Evolutionary conservation across 2,888 invertebrate genomes (phyloP), one percentile per base, ranked within the genome.

Genomic region (Sicus ferrugineus): DNA sequence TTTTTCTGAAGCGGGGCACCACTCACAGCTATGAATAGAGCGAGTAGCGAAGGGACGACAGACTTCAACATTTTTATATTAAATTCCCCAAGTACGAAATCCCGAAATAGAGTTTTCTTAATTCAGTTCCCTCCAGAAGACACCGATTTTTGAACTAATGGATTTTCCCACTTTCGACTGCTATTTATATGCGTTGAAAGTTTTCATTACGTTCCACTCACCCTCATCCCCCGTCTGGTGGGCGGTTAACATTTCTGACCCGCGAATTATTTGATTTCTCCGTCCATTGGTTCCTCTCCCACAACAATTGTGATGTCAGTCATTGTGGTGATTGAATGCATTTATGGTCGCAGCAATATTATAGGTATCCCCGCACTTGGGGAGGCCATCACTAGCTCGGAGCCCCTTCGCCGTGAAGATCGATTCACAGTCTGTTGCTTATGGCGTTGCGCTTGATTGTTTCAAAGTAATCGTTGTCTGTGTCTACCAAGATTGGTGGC

Each of bases 1-100:
- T 72, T 58, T 59, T 72, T 75, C 1, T 72, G 73, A 11, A 2
- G 59, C 11, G 26, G 59, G 5, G 21, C 59, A 34, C 6, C 14
- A n/a, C n/a, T n/a, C n/a, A n/a, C n/a, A n/a, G n/a, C n/a, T n/a
- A n/a, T n/a, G n/a, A n/a, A n/a, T n/a, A n/a, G n/a, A n/a, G n/a
- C n/a, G n/a, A n/a, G n/a, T n/a, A n/a, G n/a, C n/a, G n/a, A n/a
- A n/a, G n/a, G n/a, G n/a, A n/a, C n/a, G n/a, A n/a, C n/a, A n/a
- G n/a, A n/a, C n/a, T n/a, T n/a, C n/a, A n/a, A n/a, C n/a, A n/a
- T n/a, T n/a, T n/a, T n/a, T n/a, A n/a, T n/a, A n/a, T n/a, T n/a
- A n/a, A n/a, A n/a, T n/a, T n/a, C n/a, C n/a, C n/a, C n/a, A n/a
- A n/a, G n/a, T n/a, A n/a, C n/a, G n/a, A n/a, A n/a, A n/a, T n/a